Percentiles rank a stretch among this genome's conserved stretches.
phyloP scores from a whole-genome alignment of 2,797 vertebrate genomes.

The Rhinogobio ventralis region DNA sequence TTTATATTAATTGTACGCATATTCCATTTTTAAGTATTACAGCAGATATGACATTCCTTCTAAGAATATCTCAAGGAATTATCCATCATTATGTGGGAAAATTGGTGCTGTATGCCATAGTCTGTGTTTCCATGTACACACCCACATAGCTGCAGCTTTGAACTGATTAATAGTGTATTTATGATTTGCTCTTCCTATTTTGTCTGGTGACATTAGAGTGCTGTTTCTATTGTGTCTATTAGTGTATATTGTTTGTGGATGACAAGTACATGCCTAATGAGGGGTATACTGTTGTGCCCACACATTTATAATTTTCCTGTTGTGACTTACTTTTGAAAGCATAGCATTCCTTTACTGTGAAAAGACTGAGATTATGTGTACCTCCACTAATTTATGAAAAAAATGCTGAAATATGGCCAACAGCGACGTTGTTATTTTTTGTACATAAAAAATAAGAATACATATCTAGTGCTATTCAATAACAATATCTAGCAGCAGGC shows the following conservation, averaged over 20 bases:
- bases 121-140: conserved; percentile 40
- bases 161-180: conserved; percentile 82
- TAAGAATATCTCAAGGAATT: conserved; percentile 55
- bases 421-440: not conserved
- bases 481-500: not conserved
- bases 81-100: conserved; percentile 58
- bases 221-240: conserved; percentile 52
- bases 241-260: conserved; percentile 29
- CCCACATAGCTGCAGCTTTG: conserved; percentile 66
- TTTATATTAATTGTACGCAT: conserved; percentile 24
- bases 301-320: conserved; percentile 45
- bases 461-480: not conserved
- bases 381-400: not conserved
- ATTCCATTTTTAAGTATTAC: conserved; percentile 43
- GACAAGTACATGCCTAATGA: conserved; percentile 2
- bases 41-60: conserved; percentile 38
- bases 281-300: conserved; percentile 19
- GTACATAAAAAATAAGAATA: not conserved
- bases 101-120: conserved; percentile 45
- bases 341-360: not conserved
- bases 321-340: not conserved
- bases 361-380: not conserved
- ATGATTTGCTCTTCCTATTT: conserved; percentile 81
- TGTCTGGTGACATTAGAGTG: conserved; percentile 73
- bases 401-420: not conserved